Evolutionary conservation across 1,140 invertebrate genomes (phyloP).

Genomic region (Drosophila malerkotliana): DNA sequence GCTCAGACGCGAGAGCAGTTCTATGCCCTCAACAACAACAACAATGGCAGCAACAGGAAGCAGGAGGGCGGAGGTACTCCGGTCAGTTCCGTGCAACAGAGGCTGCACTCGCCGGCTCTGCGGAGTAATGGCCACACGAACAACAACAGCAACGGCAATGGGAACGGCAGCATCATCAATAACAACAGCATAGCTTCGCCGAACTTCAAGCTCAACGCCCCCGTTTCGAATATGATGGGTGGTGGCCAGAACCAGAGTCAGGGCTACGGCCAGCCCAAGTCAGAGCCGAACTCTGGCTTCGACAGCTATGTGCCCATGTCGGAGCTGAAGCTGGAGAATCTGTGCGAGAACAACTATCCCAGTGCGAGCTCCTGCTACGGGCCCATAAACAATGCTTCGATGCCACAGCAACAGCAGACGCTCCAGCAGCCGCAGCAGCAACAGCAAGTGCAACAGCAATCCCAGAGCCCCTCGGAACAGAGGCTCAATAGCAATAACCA

Average conservation of each 20-base stretch:
- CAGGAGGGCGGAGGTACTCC: conserved; percentile 12
- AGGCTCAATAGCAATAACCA: conserved; percentile 86
- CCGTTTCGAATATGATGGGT: conserved; percentile 72
- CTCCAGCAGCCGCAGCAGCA: conserved; percentile 31
- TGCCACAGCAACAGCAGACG: conserved; percentile 32
- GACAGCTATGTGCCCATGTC: conserved; percentile 81
- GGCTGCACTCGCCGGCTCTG: conserved; percentile 63
- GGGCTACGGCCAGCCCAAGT: conserved; percentile 62
- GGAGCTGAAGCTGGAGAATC: conserved; percentile 79
- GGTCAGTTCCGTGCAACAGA: conserved; percentile 74
- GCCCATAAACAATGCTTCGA: conserved; percentile 44
- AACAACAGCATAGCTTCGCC: conserved; percentile 74
- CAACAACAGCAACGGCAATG: conserved; percentile 37
- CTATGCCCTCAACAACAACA: conserved; percentile 79
- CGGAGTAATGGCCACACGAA: conserved; percentile 65
- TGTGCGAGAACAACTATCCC: conserved; percentile 83
- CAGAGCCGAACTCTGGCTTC: conserved; percentile 82
- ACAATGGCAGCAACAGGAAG: conserved; percentile 50
- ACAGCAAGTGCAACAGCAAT: conserved; percentile 57
- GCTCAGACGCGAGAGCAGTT: conserved; percentile 79
- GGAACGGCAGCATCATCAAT: conserved; percentile 35
- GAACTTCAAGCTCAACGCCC: conserved; percentile 82
- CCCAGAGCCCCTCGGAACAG: conserved; percentile 83
- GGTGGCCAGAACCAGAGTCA: conserved; percentile 11
- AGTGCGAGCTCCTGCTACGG: conserved; percentile 68